Evolutionary conservation across 2,888 invertebrate genomes (phyloP).

Genomic region (Drosophila macrothrix): DNA sequence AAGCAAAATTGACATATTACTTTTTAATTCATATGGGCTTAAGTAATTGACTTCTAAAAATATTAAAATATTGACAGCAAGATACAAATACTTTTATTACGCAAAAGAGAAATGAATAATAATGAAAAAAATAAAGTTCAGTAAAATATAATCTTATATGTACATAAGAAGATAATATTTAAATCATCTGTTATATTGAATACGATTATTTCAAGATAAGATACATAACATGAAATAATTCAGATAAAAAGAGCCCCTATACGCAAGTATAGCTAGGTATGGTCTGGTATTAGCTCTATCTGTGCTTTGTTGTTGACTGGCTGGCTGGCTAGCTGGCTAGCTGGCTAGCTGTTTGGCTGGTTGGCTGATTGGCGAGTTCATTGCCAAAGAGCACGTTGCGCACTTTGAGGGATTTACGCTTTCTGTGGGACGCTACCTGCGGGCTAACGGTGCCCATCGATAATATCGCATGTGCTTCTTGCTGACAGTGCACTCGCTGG

Average conservation of each 20-base stretch:
- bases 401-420: neutral
- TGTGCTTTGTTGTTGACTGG: conserved; percentile 31
- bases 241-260: neutral
- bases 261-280: neutral
- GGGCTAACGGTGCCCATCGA: conserved; percentile 3
- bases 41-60: neutral
- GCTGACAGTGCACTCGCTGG: conserved; percentile 4
- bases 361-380: conserved; percentile 34
- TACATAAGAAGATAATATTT: neutral
- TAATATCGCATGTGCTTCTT: neutral
- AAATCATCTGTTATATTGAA: neutral
- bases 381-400: conserved; percentile 18
- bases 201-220: conserved; percentile 1
- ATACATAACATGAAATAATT: neutral
- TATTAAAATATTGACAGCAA: neutral
- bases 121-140: neutral
- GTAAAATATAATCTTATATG: neutral
- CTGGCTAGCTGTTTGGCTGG: neutral
- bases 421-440: neutral
- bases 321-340: neutral
- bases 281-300: conserved; percentile 5
- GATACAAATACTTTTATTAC: neutral
- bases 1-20: neutral
- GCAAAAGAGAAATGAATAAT: neutral
- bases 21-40: neutral